Percentiles rank a stretch among this genome's conserved stretches.
Conservation (phyloP, 2,113 vertebrate genomes). For the Coreoperca whiteheadi region DNA sequence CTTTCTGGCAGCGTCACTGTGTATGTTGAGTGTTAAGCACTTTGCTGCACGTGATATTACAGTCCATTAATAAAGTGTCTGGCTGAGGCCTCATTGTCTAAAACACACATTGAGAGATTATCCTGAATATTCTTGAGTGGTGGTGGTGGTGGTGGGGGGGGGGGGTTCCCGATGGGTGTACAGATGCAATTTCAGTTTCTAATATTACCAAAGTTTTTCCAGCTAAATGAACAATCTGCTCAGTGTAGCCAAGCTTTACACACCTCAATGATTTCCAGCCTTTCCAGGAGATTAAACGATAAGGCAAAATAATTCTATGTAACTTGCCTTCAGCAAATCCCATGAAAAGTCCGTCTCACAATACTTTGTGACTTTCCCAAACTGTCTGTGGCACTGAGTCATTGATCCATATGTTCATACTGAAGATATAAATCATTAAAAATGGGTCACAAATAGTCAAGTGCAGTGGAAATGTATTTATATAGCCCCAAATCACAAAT, state of each 20-base stretch:
- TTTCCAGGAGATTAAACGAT: conserved; percentile 2
- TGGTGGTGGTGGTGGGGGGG: rapidly evolving
- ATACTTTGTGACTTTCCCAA: neutral
- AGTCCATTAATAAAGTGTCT: neutral
- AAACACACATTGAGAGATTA: neutral
- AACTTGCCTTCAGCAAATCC: neutral
- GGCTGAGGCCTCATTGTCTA: neutral
- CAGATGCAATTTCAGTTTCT: neutral
- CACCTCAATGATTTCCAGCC: conserved; percentile 1
- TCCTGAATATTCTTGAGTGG: neutral
- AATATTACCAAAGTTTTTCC: neutral
- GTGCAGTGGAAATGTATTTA: neutral
- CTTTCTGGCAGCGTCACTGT: neutral
- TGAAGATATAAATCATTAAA: neutral
- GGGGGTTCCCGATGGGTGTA: no score
- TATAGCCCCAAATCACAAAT: neutral
- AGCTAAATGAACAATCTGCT: neutral
- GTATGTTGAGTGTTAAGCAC: neutral
- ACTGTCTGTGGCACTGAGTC: neutral
- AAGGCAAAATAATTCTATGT: neutral
- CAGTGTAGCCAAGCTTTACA: neutral
- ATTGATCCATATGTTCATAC: neutral
- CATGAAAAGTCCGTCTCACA: neutral
- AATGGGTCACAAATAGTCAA: neutral
- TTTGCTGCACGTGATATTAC: neutral